Conservation (phyloP, 1,140 invertebrate species). For the Pollicipes pollicipes region DNA sequence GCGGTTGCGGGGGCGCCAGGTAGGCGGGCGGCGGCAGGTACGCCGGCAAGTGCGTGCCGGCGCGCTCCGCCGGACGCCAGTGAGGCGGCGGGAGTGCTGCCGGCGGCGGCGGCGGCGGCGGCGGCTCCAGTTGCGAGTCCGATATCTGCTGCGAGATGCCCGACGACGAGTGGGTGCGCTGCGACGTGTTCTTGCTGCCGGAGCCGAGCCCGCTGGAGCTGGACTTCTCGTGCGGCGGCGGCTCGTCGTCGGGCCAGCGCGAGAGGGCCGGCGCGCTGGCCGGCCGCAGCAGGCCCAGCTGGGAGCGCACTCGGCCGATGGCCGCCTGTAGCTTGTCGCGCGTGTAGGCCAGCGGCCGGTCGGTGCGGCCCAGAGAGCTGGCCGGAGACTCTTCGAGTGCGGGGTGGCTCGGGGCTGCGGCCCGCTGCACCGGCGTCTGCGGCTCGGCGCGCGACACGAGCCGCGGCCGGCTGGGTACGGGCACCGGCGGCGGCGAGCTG, state of each 20-base stretch:
- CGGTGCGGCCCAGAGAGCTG: slow-evolving; percentile 11
- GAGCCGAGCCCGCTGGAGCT: slow-evolving; percentile 56
- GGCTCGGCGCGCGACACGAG: slow-evolving; percentile 17
- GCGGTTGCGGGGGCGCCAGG: slow-evolving; percentile 19
- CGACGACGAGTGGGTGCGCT: slow-evolving; percentile 47
- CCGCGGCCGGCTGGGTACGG: slow-evolving; percentile 13
- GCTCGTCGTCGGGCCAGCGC: slow-evolving; percentile 37
- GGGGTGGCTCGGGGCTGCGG: no score
- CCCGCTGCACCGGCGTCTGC: slow-evolving; percentile 28
- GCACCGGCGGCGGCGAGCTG: slow-evolving; percentile 22
- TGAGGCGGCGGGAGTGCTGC: slow-evolving; percentile 38
- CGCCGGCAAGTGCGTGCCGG: slow-evolving; percentile 14
- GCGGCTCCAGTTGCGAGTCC: slow-evolving; percentile 47
- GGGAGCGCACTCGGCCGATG: slow-evolving; percentile 26
- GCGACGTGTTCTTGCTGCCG: slow-evolving; percentile 77
- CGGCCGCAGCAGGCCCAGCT: slow-evolving; percentile 10
- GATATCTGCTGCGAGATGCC: slow-evolving; percentile 26
- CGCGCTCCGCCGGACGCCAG: slow-evolving; percentile 8
- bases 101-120: slow-evolving; percentile 30
- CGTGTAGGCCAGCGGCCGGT: slow-evolving; percentile 26
- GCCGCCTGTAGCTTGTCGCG: slow-evolving; percentile 28
- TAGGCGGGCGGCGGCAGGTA: slow-evolving; percentile 19
- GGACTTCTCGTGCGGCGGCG: slow-evolving; percentile 61
- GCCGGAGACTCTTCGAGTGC: background rate
- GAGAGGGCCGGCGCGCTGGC: slow-evolving; percentile 18